These are phyloP conservation scores for Andrena trimmerana DNA, from an alignment of 2,888 invertebrate genomes.

Conservation along the genomic window DNA sequence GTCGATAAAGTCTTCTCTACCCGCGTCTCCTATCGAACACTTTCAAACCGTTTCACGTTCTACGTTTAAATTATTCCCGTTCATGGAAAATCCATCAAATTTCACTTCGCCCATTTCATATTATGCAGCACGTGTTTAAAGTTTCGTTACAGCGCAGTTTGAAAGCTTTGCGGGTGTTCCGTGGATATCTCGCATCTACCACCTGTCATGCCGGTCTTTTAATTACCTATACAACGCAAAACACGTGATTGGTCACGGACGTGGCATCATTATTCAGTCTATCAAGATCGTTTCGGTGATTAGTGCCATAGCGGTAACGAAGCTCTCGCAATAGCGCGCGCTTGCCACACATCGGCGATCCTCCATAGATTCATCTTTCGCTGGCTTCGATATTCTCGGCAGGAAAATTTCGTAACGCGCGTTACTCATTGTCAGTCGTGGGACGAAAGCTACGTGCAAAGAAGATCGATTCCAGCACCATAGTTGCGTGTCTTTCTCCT, in stretches of 20 bases:
- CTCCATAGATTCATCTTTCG: background rate
- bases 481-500: background rate
- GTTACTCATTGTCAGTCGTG: background rate
- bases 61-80: background rate
- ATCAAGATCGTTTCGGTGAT: constrained; percentile 37
- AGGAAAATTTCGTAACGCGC: background rate
- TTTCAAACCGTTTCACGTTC: background rate
- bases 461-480: background rate
- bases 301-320: constrained; percentile 14
- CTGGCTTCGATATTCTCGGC: background rate
- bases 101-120: no score
- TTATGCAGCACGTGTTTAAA: no score
- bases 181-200: no score
- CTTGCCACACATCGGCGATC: background rate
- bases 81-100: background rate
- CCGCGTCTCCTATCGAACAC: no score
- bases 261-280: constrained; percentile 15
- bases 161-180: no score
- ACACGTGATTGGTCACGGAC: constrained; percentile 18
- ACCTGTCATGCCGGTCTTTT: background rate
- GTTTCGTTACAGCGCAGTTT: no score
- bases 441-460: background rate
- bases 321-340: constrained; percentile 1
- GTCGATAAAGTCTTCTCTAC: constrained; percentile 21
- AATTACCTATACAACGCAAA: constrained; percentile 6